These are phyloP conservation scores for Troilus luridus DNA, from an alignment of 2,888 invertebrate genomes.

Conservation along the genomic window DNA sequence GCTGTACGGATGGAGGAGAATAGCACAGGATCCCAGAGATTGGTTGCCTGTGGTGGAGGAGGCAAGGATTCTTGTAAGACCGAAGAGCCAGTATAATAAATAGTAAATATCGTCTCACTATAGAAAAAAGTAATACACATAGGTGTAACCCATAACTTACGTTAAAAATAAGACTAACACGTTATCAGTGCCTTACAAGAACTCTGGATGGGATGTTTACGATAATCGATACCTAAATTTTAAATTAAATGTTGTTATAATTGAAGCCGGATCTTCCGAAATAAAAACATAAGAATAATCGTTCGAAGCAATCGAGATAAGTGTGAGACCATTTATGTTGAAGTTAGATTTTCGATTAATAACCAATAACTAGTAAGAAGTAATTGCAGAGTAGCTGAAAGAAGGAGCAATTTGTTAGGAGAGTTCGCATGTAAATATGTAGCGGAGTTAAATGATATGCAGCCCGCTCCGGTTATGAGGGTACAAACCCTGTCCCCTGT, in stretches of 20 bases:
- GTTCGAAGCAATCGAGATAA: neutral
- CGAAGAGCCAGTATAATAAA: too few relatives aligned
- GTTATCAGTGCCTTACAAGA: neutral
- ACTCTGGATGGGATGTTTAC: neutral
- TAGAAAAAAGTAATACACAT: neutral
- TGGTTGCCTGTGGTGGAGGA: too few relatives aligned
- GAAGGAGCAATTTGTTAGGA: slow-evolving; percentile 9
- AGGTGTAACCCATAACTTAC: neutral
- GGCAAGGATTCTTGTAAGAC: too few relatives aligned
- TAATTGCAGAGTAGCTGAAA: slow-evolving; percentile 34
- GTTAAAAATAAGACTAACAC: neutral
- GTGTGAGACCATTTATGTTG: neutral
- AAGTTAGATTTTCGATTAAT: slow-evolving; percentile 28
- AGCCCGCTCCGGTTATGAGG: slow-evolving; percentile 23
- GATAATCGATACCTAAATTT: neutral
- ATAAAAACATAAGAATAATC: neutral
- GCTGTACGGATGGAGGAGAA: too few relatives aligned
- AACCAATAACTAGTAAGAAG: neutral
- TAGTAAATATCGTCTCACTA: neutral
- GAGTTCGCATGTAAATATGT: slow-evolving; percentile 37
- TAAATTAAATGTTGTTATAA: neutral
- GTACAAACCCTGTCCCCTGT: slow-evolving; percentile 36
- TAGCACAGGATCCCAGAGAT: too few relatives aligned
- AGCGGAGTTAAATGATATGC: slow-evolving; percentile 45
- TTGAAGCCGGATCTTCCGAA: neutral